These are phyloP conservation scores for Tychaedon coryphoeus DNA, from an alignment of 2,113 vertebrate genomes.

Conservation along the genomic window DNA sequence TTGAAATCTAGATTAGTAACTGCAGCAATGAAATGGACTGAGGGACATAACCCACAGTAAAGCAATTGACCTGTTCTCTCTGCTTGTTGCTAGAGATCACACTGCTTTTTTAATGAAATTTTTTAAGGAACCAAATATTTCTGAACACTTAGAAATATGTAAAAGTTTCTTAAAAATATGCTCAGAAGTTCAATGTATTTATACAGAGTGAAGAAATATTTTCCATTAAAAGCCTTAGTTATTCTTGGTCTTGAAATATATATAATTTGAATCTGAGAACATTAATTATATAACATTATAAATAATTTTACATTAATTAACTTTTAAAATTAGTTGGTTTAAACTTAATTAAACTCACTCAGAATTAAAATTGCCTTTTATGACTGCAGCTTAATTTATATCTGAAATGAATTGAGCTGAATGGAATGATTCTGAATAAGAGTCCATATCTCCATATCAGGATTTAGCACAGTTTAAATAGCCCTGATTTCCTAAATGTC, in stretches of 20 bases:
- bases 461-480: not conserved
- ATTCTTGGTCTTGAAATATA: not conserved
- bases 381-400: not conserved
- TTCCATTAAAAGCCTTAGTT: not conserved
- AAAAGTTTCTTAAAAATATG: not conserved
- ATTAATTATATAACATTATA: not conserved
- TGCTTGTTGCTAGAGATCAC: not conserved
- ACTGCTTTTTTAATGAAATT: not conserved
- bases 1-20: not conserved
- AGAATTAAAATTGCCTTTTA: constrained; percentile 25
- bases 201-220: not conserved
- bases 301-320: not conserved
- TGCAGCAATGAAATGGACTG: not conserved
- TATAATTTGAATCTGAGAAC: not conserved
- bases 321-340: constrained; percentile 3
- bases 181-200: not conserved
- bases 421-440: not conserved
- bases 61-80: not conserved
- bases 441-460: not conserved
- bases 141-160: not conserved
- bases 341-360: constrained; percentile 26
- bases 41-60: not conserved
- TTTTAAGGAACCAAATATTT: not conserved
- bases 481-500: not conserved
- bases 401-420: not conserved